Evolutionary conservation across 2,113 vertebrate genomes (phyloP), one percentile per base, ranked within the genome.

Genomic region (Onychostruthus taczanowskii): DNA sequence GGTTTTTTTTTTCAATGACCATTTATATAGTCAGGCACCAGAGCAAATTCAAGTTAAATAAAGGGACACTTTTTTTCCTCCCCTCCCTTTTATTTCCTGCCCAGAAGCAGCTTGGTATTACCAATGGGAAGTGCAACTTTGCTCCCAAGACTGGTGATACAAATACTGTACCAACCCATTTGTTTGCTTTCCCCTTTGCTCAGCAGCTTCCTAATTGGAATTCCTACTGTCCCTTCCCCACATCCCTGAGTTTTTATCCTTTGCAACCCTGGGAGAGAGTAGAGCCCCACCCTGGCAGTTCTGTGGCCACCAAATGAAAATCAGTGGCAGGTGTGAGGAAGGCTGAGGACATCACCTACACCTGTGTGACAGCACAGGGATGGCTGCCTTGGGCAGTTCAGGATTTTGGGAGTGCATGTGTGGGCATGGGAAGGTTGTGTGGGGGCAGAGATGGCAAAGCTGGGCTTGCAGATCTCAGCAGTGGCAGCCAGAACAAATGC

Each of bases 21-120:
- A 3, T 56, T 55, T 52, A n/a, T 10, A 7, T 8, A 67, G 39
- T 35, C 30, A 69, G 41, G 19, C 13, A 46, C 6, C 4, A 43
- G 56, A 33, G 7, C 52, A 39, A 85, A 90, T 35, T 22, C 5
- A 72, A 61, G 35, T 59, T 70, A 13, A 78, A 18, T 22, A 55
- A 73, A 4, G 7, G 16, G 91, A 56, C 1, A 1, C 8, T 43
- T 23, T 55, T 47, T 37, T 35, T 11, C 49, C 63, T 76, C 13
- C 20, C 1, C 3, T 44, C n/a, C 6, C 2, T 39, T 20, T 33
- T 16, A 46, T 55, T 41, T 35, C 5, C 33, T 1, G 0, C 44
- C 13, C 39, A 62, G 39, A 31, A 91, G 30, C 56, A 78, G 20
- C 28, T 84, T 74, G n/a, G 31, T 47, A 18, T 81, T 92, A 59